Evolutionary conservation across 2,888 invertebrate species (phyloP), one percentile per base, ranked within the genome.

Genomic region (Ophonus ardosiacus): DNA sequence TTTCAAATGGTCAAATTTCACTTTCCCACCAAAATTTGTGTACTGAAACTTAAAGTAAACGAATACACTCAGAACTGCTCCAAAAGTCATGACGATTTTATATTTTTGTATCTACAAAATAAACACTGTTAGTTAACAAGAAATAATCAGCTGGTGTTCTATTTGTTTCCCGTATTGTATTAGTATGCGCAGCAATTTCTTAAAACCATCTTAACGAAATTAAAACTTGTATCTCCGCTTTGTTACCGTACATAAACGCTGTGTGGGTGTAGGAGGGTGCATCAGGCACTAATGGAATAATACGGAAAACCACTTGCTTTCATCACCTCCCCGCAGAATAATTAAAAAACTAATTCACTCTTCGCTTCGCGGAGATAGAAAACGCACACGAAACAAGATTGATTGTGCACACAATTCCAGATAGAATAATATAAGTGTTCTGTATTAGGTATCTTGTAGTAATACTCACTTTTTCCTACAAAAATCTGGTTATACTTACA

Each of bases 271-370:
- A 4, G 43, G 43, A 51, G 43, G 43, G 43, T 51, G 43, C 43
- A 51, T 51, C 10, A 51, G 4, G 43, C 13, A 51, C 43, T 51
- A 74, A 74, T 74, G 74, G 74, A 18, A 15, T 51, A 74, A 74
- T 43, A 74, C 74, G 18, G 40, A 74, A 74, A 74, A 74, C 51
- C 74, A 74, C 74, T 74, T 43, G 17, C 51, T 13, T 51, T 51
- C 18, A 51, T 74, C 74, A 74, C 43, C 51, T 18, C 43, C 21
- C 13, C 18, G 74, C 18, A 43, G 21, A 74, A 74, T 74, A 74
- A 74, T 74, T 74, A 74, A 74, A 74, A 74, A 74, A 74, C 43
- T 74, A 43, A 74, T 74, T 74, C 74, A 17, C 43, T 51, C 43
- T 51, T 13, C 10, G 10, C 10, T 13, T 51, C 43, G 2, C 43